A percentile compares a stretch with the other conserved stretches of the same genome.
Conservation (phyloP, 2,113 vertebrate genomes). For the Arothron firmamentum region DNA sequence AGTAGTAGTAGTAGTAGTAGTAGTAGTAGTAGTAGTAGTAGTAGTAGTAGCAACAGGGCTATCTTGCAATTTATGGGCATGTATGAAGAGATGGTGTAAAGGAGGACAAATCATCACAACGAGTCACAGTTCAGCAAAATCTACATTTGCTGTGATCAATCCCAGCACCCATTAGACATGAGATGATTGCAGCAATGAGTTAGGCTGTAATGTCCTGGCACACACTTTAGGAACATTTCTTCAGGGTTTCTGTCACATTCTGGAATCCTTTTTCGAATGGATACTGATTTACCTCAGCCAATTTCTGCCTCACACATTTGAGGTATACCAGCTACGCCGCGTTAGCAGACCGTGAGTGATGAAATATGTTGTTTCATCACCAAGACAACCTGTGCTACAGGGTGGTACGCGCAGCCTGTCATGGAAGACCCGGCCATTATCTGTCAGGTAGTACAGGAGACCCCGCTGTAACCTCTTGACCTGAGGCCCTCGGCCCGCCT, state of each 20-base stretch:
- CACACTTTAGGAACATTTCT: not conserved
- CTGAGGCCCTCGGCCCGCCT: constrained; percentile 46
- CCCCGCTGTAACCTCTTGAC: constrained; percentile 61
- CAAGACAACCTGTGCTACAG: constrained; percentile 40
- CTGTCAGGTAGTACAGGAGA: constrained; percentile 47
- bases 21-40: too few relatives aligned
- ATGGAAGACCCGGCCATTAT: constrained; percentile 58
- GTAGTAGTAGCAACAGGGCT: not conserved
- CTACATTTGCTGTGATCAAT: not conserved
- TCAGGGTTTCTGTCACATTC: not conserved
- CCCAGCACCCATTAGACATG: constrained; percentile 4
- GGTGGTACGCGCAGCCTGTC: constrained; percentile 39
- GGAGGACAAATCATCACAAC: not conserved
- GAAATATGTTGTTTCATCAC: constrained; percentile 31
- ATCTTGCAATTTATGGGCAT: not conserved
- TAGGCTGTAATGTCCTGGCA: not conserved
- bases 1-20: not conserved
- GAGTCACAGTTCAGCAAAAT: not conserved
- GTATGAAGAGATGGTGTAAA: not conserved
- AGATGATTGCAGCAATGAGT: too few relatives aligned
- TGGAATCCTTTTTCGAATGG: not conserved
- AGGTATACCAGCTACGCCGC: not conserved
- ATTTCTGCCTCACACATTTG: not conserved
- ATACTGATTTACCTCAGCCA: constrained; percentile 6
- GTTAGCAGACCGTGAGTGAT: constrained; percentile 49